Percentiles rank a stretch among this genome's conserved stretches.
phyloP scores from a whole-genome alignment of 1,140 invertebrate genomes.

The Metopolophium dirhodum region DNA sequence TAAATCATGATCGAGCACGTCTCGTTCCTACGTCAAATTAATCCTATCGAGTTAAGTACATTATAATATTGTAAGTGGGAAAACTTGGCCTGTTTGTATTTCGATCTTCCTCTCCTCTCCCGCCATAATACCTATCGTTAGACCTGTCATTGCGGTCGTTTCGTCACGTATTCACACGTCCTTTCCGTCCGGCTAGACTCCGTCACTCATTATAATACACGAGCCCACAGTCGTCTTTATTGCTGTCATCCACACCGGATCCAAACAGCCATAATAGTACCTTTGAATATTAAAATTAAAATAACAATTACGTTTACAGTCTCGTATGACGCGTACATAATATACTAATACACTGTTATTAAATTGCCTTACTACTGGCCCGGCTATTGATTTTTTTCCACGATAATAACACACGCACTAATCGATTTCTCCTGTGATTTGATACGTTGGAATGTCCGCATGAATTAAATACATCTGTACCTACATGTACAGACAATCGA shows the following conservation, averaged over 20 bases:
- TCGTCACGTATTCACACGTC: slow-evolving; percentile 43
- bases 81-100: slow-evolving; percentile 40
- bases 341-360: neutral
- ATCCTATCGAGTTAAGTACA: neutral
- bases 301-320: slow-evolving; percentile 15
- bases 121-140: too few relatives aligned
- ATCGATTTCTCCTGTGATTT: neutral
- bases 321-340: neutral
- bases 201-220: slow-evolving; percentile 14
- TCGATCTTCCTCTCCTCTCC: neutral
- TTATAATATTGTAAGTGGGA: neutral
- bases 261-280: neutral
- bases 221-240: neutral
- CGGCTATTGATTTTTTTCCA: slow-evolving; percentile 1
- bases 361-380: neutral
- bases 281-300: neutral
- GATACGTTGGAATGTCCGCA: neutral
- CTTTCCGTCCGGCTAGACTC: neutral
- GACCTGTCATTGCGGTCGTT: slow-evolving; percentile 32
- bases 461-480: neutral
- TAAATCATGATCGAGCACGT: slow-evolving; percentile 6
- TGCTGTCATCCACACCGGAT: neutral
- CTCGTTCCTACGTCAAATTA: slow-evolving; percentile 1
- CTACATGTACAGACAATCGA: neutral
- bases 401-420: neutral